phyloP scores from a whole-genome alignment of 2,113 vertebrate genomes.

The Grus americana region DNA sequence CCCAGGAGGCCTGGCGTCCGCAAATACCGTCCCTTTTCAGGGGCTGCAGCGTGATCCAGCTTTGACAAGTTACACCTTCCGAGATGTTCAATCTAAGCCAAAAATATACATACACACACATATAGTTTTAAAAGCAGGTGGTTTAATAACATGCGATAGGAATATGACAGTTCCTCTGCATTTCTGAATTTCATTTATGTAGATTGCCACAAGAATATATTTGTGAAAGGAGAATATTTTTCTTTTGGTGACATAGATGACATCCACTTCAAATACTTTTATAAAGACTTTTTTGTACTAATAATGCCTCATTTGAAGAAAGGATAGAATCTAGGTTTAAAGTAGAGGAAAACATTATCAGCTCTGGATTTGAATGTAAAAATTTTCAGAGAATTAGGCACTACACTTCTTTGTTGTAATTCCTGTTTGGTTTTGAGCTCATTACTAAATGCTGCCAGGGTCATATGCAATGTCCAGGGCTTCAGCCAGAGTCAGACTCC shows the following conservation, averaged over 20 bases:
- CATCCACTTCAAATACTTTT: not conserved
- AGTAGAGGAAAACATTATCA: not conserved
- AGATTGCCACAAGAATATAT: not conserved
- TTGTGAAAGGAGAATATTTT: not conserved
- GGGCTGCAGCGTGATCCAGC: not conserved
- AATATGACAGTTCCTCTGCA: not conserved
- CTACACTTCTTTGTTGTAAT: not conserved
- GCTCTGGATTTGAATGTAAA: not conserved
- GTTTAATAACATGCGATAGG: not conserved
- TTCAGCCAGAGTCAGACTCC: not conserved
- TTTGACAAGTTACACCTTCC: not conserved
- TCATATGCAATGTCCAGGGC: not conserved
- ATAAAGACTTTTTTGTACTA: not conserved
- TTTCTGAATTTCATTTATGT: not conserved
- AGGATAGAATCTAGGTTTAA: not conserved
- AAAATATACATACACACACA: accelerated
- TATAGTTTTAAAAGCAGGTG: not conserved
- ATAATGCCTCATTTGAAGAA: not conserved
- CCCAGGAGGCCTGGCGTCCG: not conserved
- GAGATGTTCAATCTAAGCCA: not conserved
- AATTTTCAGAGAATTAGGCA: not conserved
- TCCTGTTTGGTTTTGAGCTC: not conserved
- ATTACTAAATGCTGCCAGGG: not conserved
- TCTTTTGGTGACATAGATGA: not conserved
- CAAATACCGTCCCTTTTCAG: not conserved